phyloP scores from a whole-genome alignment of 2,888 invertebrate genomes.

The Oscheius sp. region DNA sequence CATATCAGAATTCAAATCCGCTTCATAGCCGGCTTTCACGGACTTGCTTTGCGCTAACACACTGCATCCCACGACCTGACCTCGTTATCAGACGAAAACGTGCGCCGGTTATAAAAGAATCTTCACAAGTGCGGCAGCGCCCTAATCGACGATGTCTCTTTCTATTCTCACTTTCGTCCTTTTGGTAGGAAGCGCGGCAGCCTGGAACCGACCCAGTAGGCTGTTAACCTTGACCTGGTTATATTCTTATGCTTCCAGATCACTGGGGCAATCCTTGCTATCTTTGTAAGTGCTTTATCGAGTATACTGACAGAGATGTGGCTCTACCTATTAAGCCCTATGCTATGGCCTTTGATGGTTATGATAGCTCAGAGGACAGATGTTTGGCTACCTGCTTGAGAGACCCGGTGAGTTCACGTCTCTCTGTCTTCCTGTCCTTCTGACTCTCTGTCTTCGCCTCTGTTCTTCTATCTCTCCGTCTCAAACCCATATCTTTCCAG shows the following conservation, averaged over 20 bases:
- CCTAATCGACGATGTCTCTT: slow-evolving; percentile 8
- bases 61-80: slow-evolving; percentile 17
- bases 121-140: background rate
- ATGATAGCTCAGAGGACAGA: slow-evolving; percentile 68
- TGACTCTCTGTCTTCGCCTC: background rate
- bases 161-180: background rate
- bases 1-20: too few relatives aligned
- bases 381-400: slow-evolving; percentile 69
- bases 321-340: slow-evolving; percentile 64
- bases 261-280: slow-evolving; percentile 70
- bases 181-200: background rate
- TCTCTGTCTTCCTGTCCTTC: background rate
- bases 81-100: slow-evolving; percentile 36
- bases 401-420: slow-evolving; percentile 51
- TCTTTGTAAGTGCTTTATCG: slow-evolving; percentile 70
- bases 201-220: slow-evolving; percentile 38
- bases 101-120: slow-evolving; percentile 23
- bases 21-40: background rate
- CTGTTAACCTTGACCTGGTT: background rate
- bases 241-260: slow-evolving; percentile 36
- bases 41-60: slow-evolving; percentile 19
- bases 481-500: slow-evolving; percentile 46
- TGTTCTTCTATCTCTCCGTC: background rate
- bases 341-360: slow-evolving; percentile 66
- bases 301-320: slow-evolving; percentile 70